A percentile compares a stretch with the other conserved stretches of the same genome.
phyloP scores from a whole-genome alignment of 2,113 vertebrate species.

The Phylloscopus trochilus region DNA sequence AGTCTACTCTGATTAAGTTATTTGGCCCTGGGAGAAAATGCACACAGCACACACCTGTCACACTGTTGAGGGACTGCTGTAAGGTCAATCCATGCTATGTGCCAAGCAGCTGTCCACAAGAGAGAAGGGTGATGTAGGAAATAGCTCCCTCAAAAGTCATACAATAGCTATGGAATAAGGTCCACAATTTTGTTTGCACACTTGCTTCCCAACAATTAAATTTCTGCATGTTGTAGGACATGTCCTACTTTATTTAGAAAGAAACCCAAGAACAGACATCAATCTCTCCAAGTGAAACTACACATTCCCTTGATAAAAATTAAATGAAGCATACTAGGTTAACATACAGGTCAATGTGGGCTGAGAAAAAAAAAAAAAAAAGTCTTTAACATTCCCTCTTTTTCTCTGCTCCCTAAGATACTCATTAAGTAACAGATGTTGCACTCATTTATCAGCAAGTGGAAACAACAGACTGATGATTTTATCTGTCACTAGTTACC shows the following conservation, averaged over 20 bases:
- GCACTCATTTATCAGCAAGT: constrained; percentile 17
- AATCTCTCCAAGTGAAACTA: not conserved
- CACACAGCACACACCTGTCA: not conserved
- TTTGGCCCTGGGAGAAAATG: not conserved
- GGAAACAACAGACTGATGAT: not conserved
- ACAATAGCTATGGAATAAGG: not conserved
- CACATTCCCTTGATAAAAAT: not conserved
- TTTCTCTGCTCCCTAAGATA: not conserved
- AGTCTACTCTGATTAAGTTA: not conserved
- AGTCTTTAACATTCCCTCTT: not conserved
- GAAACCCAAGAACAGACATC: not conserved
- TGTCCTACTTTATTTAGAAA: not conserved
- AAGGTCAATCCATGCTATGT: fast-evolving
- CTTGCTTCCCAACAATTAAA: not conserved
- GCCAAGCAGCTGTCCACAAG: not conserved
- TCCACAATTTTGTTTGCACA: not conserved
- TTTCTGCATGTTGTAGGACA: not conserved
- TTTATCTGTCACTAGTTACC: not conserved
- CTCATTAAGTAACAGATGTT: constrained; percentile 31
- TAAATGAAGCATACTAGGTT: not conserved
- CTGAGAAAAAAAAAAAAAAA: not conserved
- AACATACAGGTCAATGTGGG: not conserved
- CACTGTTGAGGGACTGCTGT: not conserved
- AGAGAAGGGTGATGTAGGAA: not conserved
- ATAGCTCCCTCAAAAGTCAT: not conserved